These are phyloP conservation scores for Lepidurus arcticus DNA, from an alignment of 1,140 invertebrate genomes.

Conservation along the genomic window DNA sequence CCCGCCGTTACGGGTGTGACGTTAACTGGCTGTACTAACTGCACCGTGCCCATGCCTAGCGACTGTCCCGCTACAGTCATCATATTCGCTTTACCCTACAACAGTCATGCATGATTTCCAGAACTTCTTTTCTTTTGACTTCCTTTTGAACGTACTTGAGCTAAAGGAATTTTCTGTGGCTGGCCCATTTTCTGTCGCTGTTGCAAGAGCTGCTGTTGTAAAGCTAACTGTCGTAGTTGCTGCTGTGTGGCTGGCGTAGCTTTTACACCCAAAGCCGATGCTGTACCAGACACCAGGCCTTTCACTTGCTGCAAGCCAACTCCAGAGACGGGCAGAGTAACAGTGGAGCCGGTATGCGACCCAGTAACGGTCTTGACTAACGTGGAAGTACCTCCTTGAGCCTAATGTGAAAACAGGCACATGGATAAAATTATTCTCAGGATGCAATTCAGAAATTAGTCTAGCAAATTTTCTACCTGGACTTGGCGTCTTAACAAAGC, in stretches of 20 bases:
- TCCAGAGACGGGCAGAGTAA: conserved; percentile 47
- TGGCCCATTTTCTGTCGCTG: conserved; percentile 49
- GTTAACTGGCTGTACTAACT: conserved; percentile 51
- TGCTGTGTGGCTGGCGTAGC: conserved; percentile 54
- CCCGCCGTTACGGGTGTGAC: conserved; percentile 24
- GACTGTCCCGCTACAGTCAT: background rate
- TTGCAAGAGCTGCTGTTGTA: conserved; percentile 61
- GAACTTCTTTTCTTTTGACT: background rate
- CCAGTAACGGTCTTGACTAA: conserved; percentile 55
- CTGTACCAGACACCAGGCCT: conserved; percentile 40
- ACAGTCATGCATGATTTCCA: background rate
- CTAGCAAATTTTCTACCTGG: conserved; percentile 47
- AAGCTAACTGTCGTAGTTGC: conserved; percentile 60
- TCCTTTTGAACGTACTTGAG: conserved; percentile 47
- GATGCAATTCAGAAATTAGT: background rate
- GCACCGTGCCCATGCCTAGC: conserved; percentile 40
- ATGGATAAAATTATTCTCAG: conserved; percentile 32
- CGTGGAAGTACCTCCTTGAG: conserved; percentile 49
- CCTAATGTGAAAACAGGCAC: conserved; percentile 40
- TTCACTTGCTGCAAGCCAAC: conserved; percentile 41
- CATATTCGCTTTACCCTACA: background rate
- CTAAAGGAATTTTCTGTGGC: conserved; percentile 46
- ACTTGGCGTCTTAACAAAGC: conserved; percentile 62
- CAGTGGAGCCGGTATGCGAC: conserved; percentile 41
- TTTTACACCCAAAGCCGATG: conserved; percentile 46